These are phyloP conservation scores for Carpatolechia fugitivella DNA, from an alignment of 2,888 invertebrate species.

Conservation along the genomic window DNA sequence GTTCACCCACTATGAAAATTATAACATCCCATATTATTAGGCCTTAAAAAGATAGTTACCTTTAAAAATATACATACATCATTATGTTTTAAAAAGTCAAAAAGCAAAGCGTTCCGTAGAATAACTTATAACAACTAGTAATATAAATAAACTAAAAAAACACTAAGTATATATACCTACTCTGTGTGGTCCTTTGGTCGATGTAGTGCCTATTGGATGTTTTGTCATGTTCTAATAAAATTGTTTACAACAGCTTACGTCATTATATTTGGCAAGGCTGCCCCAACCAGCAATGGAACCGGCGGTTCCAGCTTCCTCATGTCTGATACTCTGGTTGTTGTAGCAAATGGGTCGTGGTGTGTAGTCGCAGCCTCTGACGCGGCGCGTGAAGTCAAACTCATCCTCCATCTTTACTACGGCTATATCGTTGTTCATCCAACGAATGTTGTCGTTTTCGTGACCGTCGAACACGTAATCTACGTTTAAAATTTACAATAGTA, in stretches of 20 bases:
- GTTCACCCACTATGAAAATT: conserved; percentile 25
- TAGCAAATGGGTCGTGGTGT: conserved; percentile 48
- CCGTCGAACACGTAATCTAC: conserved; percentile 39
- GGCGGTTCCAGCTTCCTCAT: conserved; percentile 40
- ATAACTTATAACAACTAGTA: no score
- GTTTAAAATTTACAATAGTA: neutral
- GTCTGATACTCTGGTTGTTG: conserved; percentile 46
- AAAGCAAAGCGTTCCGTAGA: no score
- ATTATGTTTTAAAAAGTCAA: no score
- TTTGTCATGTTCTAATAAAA: no score
- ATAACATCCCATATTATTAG: no score
- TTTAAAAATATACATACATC: no score
- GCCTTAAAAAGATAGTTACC: no score
- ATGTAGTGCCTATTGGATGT: no score
- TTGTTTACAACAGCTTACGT: conserved; percentile 39
- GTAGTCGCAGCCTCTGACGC: conserved; percentile 60
- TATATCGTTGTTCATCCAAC: conserved; percentile 66
- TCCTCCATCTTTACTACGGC: conserved; percentile 65
- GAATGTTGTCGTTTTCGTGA: conserved; percentile 56
- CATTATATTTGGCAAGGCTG: conserved; percentile 39
- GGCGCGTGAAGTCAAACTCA: conserved; percentile 53
- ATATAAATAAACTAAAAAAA: no score
- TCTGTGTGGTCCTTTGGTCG: no score
- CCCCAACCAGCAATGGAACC: conserved; percentile 62
- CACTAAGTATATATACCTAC: no score